These are phyloP conservation scores for Isichthys henryi DNA, from an alignment of 2,113 vertebrate genomes.

Conservation along the genomic window DNA sequence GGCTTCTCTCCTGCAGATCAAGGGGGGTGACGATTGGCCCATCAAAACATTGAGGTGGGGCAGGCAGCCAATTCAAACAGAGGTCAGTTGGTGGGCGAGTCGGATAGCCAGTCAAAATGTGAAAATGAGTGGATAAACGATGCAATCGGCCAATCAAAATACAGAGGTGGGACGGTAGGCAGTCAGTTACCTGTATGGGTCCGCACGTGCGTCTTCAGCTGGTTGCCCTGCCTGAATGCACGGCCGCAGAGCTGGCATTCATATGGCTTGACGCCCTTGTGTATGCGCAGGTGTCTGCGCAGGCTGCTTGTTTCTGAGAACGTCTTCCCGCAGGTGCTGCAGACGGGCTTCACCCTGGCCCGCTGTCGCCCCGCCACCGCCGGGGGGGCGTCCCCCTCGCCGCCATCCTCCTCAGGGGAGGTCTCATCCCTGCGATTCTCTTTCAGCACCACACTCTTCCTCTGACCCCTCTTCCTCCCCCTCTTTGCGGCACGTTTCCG, in stretches of 20 bases:
- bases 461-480: slow-evolving; percentile 53
- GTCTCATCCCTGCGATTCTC: slow-evolving; percentile 49
- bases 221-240: slow-evolving; percentile 91
- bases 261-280: slow-evolving; percentile 91
- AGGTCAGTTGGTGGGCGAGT: background rate
- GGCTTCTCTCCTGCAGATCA: slow-evolving; percentile 75
- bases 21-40: no score
- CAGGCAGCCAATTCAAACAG: no score
- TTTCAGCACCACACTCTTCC: slow-evolving; percentile 49
- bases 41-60: no score
- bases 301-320: slow-evolving; percentile 93
- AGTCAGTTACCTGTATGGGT: slow-evolving; percentile 86
- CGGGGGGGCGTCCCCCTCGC: slow-evolving; percentile 50
- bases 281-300: slow-evolving; percentile 90
- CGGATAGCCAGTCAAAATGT: background rate
- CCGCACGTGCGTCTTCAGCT: slow-evolving; percentile 92
- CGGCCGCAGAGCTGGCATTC: slow-evolving; percentile 90
- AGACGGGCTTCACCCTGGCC: slow-evolving; percentile 69
- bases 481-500: slow-evolving; percentile 49
- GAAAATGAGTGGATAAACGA: background rate
- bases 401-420: slow-evolving; percentile 53
- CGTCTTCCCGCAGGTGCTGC: slow-evolving; percentile 79
- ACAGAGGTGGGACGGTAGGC: background rate
- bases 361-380: slow-evolving; percentile 59
- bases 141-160: background rate